Percentiles rank a stretch among this genome's conserved stretches.
Evolutionary conservation across 2,113 vertebrate genomes (phyloP).

Genomic region (Leucosticte australis): DNA sequence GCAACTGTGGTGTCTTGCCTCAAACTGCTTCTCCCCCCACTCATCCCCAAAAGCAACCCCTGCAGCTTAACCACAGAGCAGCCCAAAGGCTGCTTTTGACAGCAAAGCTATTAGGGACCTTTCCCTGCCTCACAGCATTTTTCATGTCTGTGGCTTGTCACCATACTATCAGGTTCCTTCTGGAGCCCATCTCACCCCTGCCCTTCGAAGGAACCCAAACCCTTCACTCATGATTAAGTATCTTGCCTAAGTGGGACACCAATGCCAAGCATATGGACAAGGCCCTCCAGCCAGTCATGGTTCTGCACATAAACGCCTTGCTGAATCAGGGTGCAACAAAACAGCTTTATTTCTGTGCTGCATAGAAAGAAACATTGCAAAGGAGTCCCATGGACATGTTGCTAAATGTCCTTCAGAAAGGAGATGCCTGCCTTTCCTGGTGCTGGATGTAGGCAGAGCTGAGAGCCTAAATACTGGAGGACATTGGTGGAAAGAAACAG

Average conservation of each 20-base stretch:
- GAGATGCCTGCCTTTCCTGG: neutral
- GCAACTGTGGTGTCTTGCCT: neutral
- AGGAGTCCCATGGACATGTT: rapidly evolving
- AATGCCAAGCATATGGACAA: rapidly evolving
- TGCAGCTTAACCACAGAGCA: neutral
- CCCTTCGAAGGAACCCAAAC: neutral
- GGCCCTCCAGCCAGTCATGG: neutral
- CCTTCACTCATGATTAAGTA: neutral
- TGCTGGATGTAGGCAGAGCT: neutral
- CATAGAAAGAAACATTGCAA: neutral
- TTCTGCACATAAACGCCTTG: neutral
- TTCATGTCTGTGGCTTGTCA: neutral
- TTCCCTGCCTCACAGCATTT: neutral
- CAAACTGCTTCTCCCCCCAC: neutral
- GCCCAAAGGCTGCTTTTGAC: neutral
- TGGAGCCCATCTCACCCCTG: neutral
- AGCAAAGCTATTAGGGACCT: neutral
- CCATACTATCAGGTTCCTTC: neutral
- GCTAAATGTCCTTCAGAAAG: neutral
- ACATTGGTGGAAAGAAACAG: neutral
- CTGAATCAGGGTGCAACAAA: neutral
- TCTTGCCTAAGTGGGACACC: neutral
- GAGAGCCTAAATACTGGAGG: neutral
- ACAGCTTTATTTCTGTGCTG: neutral
- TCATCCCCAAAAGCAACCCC: neutral